These are phyloP conservation scores for Herminia tarsipennalis DNA, from an alignment of 2,888 invertebrate genomes.

Conservation along the genomic window DNA sequence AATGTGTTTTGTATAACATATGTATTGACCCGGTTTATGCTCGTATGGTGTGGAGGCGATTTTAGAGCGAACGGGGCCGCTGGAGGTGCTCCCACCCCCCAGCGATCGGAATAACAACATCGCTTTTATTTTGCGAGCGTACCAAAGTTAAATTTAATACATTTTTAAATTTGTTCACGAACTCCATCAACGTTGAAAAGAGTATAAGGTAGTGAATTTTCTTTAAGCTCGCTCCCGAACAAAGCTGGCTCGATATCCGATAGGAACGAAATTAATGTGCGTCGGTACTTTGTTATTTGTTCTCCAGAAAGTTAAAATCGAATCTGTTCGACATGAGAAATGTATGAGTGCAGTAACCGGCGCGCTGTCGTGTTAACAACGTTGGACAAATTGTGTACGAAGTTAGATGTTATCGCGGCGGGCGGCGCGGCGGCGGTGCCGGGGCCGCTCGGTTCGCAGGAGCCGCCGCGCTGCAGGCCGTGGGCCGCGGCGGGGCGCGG, in stretches of 20 bases:
- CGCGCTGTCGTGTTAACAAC: conserved; percentile 7
- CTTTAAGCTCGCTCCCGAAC: conserved; percentile 1
- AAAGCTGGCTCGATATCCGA: conserved; percentile 13
- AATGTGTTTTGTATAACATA: conserved; percentile 7
- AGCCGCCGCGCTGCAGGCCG: conserved; percentile 31
- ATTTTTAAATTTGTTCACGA: conserved; percentile 6
- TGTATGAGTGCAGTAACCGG: conserved; percentile 2
- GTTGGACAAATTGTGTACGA: conserved; percentile 11
- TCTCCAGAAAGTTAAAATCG: conserved; percentile 9
- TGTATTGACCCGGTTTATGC: conserved; percentile 11
- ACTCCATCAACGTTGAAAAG: conserved; percentile 9
- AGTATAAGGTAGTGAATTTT: conserved; percentile 6
- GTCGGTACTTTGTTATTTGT: too few species aligned
- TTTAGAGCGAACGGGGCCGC: neutral
- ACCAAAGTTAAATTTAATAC: neutral
- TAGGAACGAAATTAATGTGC: conserved; percentile 5
- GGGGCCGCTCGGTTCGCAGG: conserved; percentile 11
- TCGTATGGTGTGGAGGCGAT: neutral
- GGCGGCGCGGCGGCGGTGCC: too few species aligned
- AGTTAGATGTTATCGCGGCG: conserved; percentile 14
- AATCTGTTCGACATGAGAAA: conserved; percentile 14
- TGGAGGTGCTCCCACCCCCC: too few species aligned
- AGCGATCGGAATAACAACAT: too few species aligned
- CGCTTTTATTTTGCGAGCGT: neutral
- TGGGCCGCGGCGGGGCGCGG: conserved; percentile 43